A percentile compares a stretch with the other conserved stretches of the same genome.
phyloP scores from a whole-genome alignment of 2,113 vertebrate species.

The Lichenostomus cassidix region DNA sequence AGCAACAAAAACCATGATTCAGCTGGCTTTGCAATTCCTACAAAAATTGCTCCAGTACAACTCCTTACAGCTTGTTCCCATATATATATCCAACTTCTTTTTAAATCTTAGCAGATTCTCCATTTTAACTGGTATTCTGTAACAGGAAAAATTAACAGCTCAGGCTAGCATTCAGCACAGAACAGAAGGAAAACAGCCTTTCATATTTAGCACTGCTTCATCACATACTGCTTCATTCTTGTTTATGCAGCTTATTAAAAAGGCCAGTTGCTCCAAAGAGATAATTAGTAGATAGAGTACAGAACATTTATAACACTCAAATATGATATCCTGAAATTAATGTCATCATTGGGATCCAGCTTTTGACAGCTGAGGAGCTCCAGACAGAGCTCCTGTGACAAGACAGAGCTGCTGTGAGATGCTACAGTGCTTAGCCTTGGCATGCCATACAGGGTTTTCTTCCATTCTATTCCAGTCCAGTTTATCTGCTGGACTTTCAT shows the following conservation, averaged over 20 bases:
- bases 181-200: neutral
- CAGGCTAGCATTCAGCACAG: neutral
- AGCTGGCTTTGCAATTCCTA: neutral
- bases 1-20: neutral
- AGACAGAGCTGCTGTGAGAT: neutral
- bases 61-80: neutral
- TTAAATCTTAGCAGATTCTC: neutral
- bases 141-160: neutral
- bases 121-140: neutral
- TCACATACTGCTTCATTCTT: neutral
- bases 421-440: neutral
- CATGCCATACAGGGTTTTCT: neutral
- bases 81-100: neutral
- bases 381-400: neutral
- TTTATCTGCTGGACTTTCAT: fast-evolving
- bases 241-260: neutral
- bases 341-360: neutral
- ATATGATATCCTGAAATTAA: neutral
- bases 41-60: neutral
- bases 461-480: neutral
- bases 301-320: neutral
- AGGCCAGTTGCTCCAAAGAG: neutral
- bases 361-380: neutral
- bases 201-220: neutral
- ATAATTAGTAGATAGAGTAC: neutral